Base-by-base conservation (phyloP, 1,140 invertebrate genomes). In the Drosophila nannoptera region DNA sequence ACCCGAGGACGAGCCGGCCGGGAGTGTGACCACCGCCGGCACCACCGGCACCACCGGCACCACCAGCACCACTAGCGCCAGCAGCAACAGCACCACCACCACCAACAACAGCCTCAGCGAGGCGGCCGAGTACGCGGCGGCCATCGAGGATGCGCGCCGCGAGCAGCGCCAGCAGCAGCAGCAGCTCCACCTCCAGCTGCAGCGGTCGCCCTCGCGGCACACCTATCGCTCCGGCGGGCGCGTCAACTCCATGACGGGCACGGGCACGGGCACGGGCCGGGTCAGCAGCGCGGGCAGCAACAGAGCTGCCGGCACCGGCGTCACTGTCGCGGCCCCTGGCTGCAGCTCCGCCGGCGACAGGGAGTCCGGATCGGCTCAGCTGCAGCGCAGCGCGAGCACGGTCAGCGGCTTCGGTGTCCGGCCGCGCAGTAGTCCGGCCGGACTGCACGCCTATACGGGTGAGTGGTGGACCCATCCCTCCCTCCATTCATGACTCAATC, bases 391-490 rank as follows among this genome's bases (percentile, higher is more conserved):
- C 40, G 86, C 90, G 11, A 94, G 94, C 69, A 92, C 92, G 0
- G 91, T 92, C 0, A 92, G 92, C 35, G 90, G 91, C 5, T 91
- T 92, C 38, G 64, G 76, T 22, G 77, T 88, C 50, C 90, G 94
- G 59, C 94, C 94, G 2, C 89, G 93, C 46, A 94, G 93, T 16
- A 94, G 93, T 43, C 94, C 94, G 0, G 93, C 94, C 8, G 94
- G 93, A 7, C 90, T 95, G 16, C 93, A 94, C 78, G 94, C 93
- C 73, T 95, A 94, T 77, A 94, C 94, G 56, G 94, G 94, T 89
- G 88, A 53, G 36, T 46, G 0, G 7, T 7, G 22, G 22, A 22
- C 22, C 3, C 22, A 22, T 22, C 22, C 22, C 22, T 22, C 22
- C 22, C 22, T 22, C 22, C 22, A 22, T 22, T 1, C 3, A 22